Conservation (phyloP, 1,140 invertebrate species). For the Hyles euphorbiae region DNA sequence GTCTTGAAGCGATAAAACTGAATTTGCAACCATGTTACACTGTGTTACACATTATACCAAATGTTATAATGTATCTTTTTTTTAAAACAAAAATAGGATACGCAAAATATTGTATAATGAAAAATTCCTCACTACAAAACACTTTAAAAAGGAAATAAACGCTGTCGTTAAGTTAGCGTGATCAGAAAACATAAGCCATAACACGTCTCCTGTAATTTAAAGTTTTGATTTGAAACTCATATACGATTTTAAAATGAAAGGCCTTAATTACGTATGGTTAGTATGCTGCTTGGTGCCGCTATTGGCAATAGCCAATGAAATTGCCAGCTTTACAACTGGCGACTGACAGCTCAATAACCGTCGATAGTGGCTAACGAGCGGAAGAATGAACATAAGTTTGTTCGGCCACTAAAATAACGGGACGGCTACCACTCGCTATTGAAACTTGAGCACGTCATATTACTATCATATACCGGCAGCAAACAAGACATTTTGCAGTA, state of each 20-base stretch:
- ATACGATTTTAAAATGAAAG: no score
- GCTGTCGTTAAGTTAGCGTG: no score
- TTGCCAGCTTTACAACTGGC: constrained; percentile 7
- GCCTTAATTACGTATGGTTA: no score
- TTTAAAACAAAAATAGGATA: no score
- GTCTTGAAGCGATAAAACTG: constrained; percentile 11
- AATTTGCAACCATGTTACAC: constrained; percentile 34
- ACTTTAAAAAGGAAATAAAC: no score
- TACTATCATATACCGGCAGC: no score
- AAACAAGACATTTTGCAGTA: no score
- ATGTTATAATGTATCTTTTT: neutral
- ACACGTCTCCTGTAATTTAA: neutral
- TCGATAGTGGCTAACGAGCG: constrained; percentile 7
- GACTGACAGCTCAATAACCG: constrained; percentile 9
- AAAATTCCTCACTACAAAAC: no score
- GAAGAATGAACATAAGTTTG: constrained; percentile 8
- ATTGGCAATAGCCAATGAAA: constrained; percentile 7
- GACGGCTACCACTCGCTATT: no score
- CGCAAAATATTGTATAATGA: no score
- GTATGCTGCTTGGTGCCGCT: neutral
- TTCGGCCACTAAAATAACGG: constrained; percentile 7
- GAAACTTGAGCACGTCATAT: no score
- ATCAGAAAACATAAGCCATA: no score
- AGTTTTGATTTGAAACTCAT: neutral
- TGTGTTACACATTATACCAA: constrained; percentile 12